Percentiles rank a stretch among this genome's conserved stretches.
phyloP scores from a whole-genome alignment of 2,888 invertebrate species.

The Thumatha senex region DNA sequence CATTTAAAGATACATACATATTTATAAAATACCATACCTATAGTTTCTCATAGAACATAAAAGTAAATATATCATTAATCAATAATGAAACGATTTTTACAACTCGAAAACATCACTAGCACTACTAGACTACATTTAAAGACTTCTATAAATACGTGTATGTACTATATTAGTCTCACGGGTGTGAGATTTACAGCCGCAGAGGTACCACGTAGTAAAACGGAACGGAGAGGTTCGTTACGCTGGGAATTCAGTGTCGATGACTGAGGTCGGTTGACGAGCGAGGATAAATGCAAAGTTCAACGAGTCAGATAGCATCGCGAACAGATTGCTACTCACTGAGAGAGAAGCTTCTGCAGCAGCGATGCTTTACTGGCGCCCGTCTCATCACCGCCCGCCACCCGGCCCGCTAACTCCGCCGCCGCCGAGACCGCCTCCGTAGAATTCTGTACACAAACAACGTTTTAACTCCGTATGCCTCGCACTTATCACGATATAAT shows the following conservation, averaged over 20 bases:
- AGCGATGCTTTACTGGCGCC: slow-evolving; percentile 87
- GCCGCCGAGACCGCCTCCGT: slow-evolving; percentile 79
- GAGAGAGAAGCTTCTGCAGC: slow-evolving; percentile 93
- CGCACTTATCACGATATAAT: not conserved
- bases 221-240: slow-evolving; percentile 54
- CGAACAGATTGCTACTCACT: slow-evolving; percentile 75
- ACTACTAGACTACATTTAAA: slow-evolving; percentile 69
- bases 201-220: slow-evolving; percentile 74
- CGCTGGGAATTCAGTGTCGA: slow-evolving; percentile 54
- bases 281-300: slow-evolving; percentile 71
- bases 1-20: slow-evolving; percentile 45
- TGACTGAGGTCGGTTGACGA: slow-evolving; percentile 47
- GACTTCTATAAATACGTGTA: slow-evolving; percentile 68
- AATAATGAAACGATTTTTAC: slow-evolving; percentile 64
- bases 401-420: slow-evolving; percentile 51
- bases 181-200: slow-evolving; percentile 72
- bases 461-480: slow-evolving; percentile 1
- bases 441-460: slow-evolving; percentile 65
- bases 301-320: slow-evolving; percentile 16
- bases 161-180: slow-evolving; percentile 67
- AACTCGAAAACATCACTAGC: slow-evolving; percentile 75
- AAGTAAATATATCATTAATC: slow-evolving; percentile 49
- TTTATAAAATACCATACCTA: slow-evolving; percentile 55
- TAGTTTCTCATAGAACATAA: slow-evolving; percentile 60
- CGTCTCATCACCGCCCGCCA: slow-evolving; percentile 32